Evolutionary conservation across 2,113 vertebrate genomes (phyloP), one percentile per base, ranked within the genome.

Genomic region (Athene cunicularia): DNA sequence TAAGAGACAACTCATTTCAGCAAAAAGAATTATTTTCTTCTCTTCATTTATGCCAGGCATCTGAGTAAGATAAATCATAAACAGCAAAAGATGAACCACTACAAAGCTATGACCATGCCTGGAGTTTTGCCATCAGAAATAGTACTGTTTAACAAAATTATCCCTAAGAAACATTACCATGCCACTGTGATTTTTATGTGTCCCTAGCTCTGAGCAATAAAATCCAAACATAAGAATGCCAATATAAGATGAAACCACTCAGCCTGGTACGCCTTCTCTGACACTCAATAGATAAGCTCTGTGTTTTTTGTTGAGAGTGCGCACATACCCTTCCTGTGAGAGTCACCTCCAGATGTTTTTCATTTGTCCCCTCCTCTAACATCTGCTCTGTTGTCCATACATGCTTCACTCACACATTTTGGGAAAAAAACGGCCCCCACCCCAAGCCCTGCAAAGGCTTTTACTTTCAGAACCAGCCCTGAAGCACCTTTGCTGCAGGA

Each of bases 301-400:
- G 70, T 52, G 82, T 58, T 88, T 95, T 92, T 74, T 58, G 39
- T 8, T 28, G 52, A 72, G 71, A 50, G 21, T 60, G 9, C 14
- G 12, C 71, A 68, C 66, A 67, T 55, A 79, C 30, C 32, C 94
- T 63, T 79, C 66, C 56, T 85, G 47, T 30, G 43, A 92, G 70
- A 97, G 90, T 19, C 75, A 60, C 45, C 56, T 93, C 88, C 94
- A 97, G 90, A 88, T 95, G 92, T 55, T 93, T 90, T 56, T 60
- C 27, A 95, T 91, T 92, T 92, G 55, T 83, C 41, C 55, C 59
- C 41, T 92, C 55, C 93, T 77, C 83, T 88, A 95, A 11, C 50
- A 86, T 58, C 85, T 82, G 59, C 27, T 92, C 52, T 43, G 50
- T 3, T 53, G 30, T 41, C 14, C 43, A 93, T 26, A 73, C 39